A percentile compares a stretch with the other conserved stretches of the same genome.
phyloP scores from a whole-genome alignment of 2,888 invertebrate genomes.

The Polyommatus icarus region DNA sequence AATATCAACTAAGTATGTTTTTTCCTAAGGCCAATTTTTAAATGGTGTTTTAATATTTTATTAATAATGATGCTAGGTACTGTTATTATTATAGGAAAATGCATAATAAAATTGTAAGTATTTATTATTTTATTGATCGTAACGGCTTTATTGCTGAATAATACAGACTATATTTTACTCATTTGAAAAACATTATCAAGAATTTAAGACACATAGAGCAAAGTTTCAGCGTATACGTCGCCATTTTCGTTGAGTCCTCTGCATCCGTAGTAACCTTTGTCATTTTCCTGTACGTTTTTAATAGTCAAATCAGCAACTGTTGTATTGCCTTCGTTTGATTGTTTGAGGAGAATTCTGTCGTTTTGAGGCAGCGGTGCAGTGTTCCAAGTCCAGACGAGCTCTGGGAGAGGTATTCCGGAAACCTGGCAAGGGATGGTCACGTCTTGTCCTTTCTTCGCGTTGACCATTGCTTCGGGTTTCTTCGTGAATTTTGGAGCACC shows the following conservation, averaged over 20 bases:
- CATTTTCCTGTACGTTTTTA: slow-evolving; percentile 50
- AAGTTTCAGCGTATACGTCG: slow-evolving; percentile 53
- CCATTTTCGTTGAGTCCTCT: slow-evolving; percentile 54
- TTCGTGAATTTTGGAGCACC: slow-evolving; percentile 54
- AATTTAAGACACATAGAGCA: slow-evolving; percentile 40
- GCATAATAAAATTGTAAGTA: background rate
- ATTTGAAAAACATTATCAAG: background rate
- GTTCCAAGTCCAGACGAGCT: slow-evolving; percentile 56
- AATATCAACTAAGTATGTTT: too few species aligned
- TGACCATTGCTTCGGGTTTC: slow-evolving; percentile 48
- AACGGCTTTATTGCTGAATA: background rate
- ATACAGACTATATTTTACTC: background rate
- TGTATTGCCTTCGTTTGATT: slow-evolving; percentile 34
- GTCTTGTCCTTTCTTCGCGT: slow-evolving; percentile 51
- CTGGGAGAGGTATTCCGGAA: slow-evolving; percentile 51
- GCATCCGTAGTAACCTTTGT: slow-evolving; percentile 67
- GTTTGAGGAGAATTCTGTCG: slow-evolving; percentile 41
- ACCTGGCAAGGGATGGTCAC: slow-evolving; percentile 57
- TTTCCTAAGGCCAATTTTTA: too few species aligned
- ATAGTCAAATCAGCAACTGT: slow-evolving; percentile 53
- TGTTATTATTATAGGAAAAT: background rate
- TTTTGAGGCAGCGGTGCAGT: slow-evolving; percentile 48
- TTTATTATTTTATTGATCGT: background rate
- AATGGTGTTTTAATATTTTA: too few species aligned
- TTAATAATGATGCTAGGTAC: background rate